Evolutionary conservation across 2,888 invertebrate genomes (phyloP).

Genomic region (Ametastegia equiseti): DNA sequence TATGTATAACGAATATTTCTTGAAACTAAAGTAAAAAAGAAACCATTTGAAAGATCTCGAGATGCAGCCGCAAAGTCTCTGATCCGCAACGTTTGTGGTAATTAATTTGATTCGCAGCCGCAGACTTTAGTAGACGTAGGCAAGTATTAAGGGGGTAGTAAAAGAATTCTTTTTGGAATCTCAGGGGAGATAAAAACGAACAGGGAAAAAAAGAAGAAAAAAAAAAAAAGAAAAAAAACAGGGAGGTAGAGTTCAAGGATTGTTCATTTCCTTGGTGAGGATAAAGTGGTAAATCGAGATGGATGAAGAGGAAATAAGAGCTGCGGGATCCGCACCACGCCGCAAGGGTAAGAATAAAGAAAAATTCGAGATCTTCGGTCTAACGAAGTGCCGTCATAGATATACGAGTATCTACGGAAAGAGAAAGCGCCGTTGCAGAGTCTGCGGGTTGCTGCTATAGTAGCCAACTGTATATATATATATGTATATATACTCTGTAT

Average conservation of each 20-base stretch:
- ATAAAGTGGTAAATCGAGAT: slow-evolving; percentile 40
- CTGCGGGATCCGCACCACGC: neutral
- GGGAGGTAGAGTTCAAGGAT: slow-evolving; percentile 10
- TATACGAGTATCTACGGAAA: neutral
- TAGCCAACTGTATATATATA: neutral
- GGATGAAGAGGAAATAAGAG: slow-evolving; percentile 44
- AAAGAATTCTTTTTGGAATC: neutral
- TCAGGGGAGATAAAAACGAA: neutral
- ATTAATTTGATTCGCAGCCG: slow-evolving; percentile 18
- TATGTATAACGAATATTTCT: too few species aligned
- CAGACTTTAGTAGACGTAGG: neutral
- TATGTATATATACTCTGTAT: neutral
- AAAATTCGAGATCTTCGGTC: slow-evolving; percentile 28
- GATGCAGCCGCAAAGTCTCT: neutral
- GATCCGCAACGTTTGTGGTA: slow-evolving; percentile 2
- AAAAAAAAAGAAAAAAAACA: neutral
- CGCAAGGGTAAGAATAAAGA: slow-evolving; percentile 29
- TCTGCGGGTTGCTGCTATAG: neutral
- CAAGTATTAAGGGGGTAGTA: neutral
- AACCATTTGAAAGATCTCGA: slow-evolving; percentile 9
- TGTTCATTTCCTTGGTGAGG: slow-evolving; percentile 39
- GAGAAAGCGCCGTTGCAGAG: neutral
- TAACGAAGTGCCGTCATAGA: slow-evolving; percentile 38
- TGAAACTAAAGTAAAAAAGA: neutral
- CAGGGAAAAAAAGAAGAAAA: neutral